Percentiles rank a stretch among this genome's conserved stretches.
Conservation (phyloP, 2,888 invertebrate genomes). For the Asteroscopus sphinx region DNA sequence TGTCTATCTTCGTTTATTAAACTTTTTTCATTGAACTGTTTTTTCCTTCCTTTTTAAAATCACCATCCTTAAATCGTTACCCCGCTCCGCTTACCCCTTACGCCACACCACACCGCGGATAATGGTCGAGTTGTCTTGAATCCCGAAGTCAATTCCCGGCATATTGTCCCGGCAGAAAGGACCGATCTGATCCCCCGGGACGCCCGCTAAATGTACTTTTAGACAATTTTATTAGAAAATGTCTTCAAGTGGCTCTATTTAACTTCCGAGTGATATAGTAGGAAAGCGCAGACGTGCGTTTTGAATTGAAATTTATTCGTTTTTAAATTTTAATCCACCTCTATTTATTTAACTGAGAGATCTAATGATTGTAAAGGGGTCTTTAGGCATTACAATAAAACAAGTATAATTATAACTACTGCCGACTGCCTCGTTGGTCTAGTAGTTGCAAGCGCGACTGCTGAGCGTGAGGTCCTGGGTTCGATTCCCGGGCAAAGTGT, state of each 20-base stretch:
- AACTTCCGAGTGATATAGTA: conserved; percentile 26
- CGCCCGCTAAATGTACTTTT: conserved; percentile 65
- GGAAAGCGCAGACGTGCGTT: neutral
- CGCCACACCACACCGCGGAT: conserved; percentile 60
- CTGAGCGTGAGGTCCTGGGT: no score
- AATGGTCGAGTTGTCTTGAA: conserved; percentile 83
- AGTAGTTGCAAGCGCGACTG: no score
- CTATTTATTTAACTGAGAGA: no score
- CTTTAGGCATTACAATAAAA: no score
- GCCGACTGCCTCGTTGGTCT: no score
- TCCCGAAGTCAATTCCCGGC: conserved; percentile 83
- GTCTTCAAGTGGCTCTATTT: conserved; percentile 48
- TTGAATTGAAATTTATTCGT: neutral
- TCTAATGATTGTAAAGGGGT: no score
- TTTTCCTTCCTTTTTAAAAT: neutral
- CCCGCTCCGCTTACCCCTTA: conserved; percentile 29
- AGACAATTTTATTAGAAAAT: conserved; percentile 66
- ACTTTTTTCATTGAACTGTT: neutral
- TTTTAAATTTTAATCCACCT: no score
- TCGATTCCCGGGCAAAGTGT: no score
- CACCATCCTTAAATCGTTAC: neutral
- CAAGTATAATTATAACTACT: no score
- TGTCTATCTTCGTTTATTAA: no score
- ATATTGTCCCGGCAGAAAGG: conserved; percentile 74
- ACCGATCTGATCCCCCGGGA: conserved; percentile 58